Conservation (phyloP, 2,888 invertebrate genomes). For the Gryllus longicercus region DNA sequence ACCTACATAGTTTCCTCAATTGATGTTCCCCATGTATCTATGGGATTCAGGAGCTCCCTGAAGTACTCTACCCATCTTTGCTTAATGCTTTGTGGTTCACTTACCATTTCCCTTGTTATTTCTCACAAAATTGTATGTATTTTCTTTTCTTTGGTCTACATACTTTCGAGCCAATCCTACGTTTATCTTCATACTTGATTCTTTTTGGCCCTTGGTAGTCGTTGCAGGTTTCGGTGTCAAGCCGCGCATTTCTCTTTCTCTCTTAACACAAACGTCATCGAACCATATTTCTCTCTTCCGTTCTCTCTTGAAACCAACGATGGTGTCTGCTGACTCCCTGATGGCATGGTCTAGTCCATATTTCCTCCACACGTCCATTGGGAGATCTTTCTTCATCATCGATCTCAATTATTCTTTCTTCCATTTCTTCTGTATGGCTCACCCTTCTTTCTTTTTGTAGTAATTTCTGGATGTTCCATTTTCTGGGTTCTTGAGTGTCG, state of each 20-base stretch:
- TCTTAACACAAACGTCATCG: background rate
- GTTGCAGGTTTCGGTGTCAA: background rate
- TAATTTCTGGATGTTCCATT: background rate
- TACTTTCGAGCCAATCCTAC: background rate
- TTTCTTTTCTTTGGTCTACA: background rate
- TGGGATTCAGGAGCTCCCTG: background rate
- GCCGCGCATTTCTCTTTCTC: background rate
- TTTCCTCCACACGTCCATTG: background rate
- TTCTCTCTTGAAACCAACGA: no score
- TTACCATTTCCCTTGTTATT: background rate
- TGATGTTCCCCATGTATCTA: no score
- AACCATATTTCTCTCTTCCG: no score
- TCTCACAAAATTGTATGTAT: background rate
- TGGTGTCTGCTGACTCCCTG: no score
- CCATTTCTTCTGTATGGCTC: background rate
- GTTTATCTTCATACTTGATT: background rate
- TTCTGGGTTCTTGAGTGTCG: background rate
- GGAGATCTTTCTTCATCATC: background rate
- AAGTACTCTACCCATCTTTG: background rate
- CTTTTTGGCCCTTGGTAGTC: background rate
- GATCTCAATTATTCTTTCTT: background rate
- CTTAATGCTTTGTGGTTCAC: background rate
- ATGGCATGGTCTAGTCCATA: no score
- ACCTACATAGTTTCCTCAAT: background rate
- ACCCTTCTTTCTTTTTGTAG: background rate